Evolutionary conservation across 2,888 invertebrate genomes (phyloP).

Genomic region (Hypomecis punctinalis): DNA sequence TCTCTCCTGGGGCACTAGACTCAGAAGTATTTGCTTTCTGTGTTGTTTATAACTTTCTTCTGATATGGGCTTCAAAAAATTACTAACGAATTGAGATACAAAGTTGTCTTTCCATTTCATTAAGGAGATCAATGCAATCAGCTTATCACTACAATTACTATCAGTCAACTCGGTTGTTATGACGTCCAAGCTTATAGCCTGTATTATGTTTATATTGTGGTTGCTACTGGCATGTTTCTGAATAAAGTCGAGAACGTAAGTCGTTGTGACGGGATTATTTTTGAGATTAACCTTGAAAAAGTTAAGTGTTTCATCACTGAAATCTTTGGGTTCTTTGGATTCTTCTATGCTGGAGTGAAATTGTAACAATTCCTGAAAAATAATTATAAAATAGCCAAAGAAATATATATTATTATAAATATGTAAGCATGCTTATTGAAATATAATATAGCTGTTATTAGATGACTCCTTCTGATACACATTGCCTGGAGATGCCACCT

Average conservation of each 20-base stretch:
- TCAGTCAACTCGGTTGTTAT: slow-evolving; percentile 67
- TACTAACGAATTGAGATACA: slow-evolving; percentile 60
- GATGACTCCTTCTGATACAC: no score
- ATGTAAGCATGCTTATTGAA: background rate
- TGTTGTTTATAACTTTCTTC: slow-evolving; percentile 71
- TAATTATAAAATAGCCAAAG: background rate
- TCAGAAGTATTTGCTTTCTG: slow-evolving; percentile 76
- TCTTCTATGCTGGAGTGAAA: slow-evolving; percentile 64
- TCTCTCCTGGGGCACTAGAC: slow-evolving; percentile 69
- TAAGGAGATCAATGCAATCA: slow-evolving; percentile 70
- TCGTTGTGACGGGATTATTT: slow-evolving; percentile 74
- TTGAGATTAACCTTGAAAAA: slow-evolving; percentile 77
- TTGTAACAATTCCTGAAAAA: slow-evolving; percentile 71
- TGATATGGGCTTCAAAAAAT: slow-evolving; percentile 66
- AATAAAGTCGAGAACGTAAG: slow-evolving; percentile 63
- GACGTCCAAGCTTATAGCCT: slow-evolving; percentile 66
- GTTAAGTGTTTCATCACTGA: slow-evolving; percentile 61
- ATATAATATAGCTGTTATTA: background rate
- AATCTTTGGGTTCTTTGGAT: slow-evolving; percentile 61
- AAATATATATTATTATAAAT: background rate
- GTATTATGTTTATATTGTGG: slow-evolving; percentile 60
- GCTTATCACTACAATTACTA: slow-evolving; percentile 64
- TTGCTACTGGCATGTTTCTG: slow-evolving; percentile 58
- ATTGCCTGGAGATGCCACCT: no score
- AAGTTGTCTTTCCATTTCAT: slow-evolving; percentile 67